Evolutionary conservation across 2,797 vertebrate species (phyloP).

Genomic region (Chiroxiphia lanceolata): DNA sequence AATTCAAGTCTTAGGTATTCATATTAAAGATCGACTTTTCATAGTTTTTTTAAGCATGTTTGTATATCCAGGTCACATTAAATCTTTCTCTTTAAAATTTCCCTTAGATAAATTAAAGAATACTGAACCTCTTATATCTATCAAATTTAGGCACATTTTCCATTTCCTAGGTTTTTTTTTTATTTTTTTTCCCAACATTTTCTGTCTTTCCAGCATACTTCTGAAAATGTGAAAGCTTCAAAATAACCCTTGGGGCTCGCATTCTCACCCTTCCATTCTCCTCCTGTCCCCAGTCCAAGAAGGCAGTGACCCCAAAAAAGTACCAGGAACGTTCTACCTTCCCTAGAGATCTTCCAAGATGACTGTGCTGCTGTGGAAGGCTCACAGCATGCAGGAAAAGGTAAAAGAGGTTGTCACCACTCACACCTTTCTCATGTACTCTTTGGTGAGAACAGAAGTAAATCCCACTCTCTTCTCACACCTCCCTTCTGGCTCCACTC

Average conservation of each 20-base stretch:
- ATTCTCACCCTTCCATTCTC: accelerated
- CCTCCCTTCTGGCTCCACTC: background rate
- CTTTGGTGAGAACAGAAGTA: background rate
- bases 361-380: accelerated
- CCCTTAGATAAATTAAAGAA: accelerated
- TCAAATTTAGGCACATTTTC: background rate
- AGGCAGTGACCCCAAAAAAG: background rate
- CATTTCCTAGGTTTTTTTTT: background rate
- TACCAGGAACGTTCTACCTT: accelerated
- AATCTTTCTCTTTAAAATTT: background rate
- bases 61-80: accelerated
- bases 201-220: background rate
- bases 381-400: background rate
- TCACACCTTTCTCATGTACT: background rate
- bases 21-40: background rate
- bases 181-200: background rate
- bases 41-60: background rate
- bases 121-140: background rate
- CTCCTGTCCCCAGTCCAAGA: accelerated
- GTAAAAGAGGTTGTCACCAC: background rate
- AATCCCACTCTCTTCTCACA: background rate
- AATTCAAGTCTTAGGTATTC: background rate
- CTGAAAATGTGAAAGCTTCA: background rate
- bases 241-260: accelerated
- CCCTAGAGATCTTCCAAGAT: background rate